A percentile compares a stretch with the other conserved stretches of the same genome.
Evolutionary conservation across 2,113 vertebrate species (phyloP).

Genomic region (Vireo altiloquus): DNA sequence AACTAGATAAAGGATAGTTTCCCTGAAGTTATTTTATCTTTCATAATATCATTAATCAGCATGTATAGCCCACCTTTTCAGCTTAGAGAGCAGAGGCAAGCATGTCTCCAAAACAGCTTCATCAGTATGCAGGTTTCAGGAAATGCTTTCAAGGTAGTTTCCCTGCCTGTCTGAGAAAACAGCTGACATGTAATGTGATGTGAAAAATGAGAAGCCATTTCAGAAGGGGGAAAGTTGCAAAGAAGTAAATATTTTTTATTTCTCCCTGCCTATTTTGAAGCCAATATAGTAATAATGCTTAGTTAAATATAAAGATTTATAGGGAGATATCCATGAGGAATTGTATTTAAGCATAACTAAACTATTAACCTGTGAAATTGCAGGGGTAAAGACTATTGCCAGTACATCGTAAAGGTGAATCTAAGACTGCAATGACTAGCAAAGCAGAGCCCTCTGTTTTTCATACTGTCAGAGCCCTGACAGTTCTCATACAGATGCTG

Average conservation of each 20-base stretch:
- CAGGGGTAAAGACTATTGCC: background rate
- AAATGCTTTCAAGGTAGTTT: background rate
- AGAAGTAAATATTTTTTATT: background rate
- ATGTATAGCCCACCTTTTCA: background rate
- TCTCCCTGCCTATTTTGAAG: background rate
- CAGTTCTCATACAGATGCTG: background rate
- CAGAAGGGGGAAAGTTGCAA: background rate
- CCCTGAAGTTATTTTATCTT: background rate
- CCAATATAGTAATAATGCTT: background rate
- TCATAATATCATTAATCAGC: background rate
- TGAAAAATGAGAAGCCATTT: background rate
- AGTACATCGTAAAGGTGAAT: background rate
- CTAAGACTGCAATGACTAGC: background rate
- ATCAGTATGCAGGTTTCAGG: background rate
- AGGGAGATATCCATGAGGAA: background rate
- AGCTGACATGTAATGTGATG: fast-evolving
- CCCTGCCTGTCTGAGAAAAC: background rate
- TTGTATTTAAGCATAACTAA: background rate
- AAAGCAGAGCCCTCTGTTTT: background rate
- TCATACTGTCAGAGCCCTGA: too few species aligned
- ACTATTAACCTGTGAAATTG: background rate
- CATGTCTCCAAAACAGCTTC: background rate
- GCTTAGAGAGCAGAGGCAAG: background rate
- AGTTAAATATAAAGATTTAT: background rate
- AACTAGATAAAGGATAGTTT: background rate